Conservation (phyloP, 2,113 vertebrate species). For the Vulpes lagopus region DNA sequence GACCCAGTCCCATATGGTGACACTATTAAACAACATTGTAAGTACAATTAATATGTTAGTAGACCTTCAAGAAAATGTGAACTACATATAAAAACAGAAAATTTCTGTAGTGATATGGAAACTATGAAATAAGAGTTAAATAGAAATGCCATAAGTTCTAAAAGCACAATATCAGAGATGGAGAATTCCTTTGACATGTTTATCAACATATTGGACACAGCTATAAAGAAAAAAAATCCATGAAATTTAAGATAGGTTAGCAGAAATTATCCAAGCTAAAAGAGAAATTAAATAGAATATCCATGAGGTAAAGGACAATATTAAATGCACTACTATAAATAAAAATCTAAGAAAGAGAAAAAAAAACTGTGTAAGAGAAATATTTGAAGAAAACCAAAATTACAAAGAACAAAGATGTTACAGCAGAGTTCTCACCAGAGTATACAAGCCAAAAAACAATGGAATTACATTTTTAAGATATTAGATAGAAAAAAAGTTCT, state of each 20-base stretch:
- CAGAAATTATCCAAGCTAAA: not conserved
- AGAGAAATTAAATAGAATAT: not conserved
- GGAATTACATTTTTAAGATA: not conserved
- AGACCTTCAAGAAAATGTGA: not conserved
- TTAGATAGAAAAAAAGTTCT: not conserved
- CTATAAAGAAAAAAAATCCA: not conserved
- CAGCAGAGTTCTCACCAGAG: not conserved
- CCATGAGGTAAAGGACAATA: not conserved
- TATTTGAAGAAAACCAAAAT: not conserved
- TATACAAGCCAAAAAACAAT: not conserved
- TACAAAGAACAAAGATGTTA: not conserved
- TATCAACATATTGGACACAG: not conserved
- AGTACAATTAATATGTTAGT: not conserved
- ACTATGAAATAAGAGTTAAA: not conserved
- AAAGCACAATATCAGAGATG: not conserved
- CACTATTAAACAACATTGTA: not conserved
- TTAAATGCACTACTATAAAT: not conserved
- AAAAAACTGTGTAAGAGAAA: not conserved
- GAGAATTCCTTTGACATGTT: not conserved
- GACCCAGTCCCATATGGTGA: not conserved
- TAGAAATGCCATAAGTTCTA: not conserved
- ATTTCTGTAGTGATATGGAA: not conserved
- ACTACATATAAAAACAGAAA: not conserved
- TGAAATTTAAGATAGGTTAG: not conserved
- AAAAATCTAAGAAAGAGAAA: not conserved